Base-by-base conservation (phyloP, 2,888 invertebrate species). In the Microctonus brassicae region DNA sequence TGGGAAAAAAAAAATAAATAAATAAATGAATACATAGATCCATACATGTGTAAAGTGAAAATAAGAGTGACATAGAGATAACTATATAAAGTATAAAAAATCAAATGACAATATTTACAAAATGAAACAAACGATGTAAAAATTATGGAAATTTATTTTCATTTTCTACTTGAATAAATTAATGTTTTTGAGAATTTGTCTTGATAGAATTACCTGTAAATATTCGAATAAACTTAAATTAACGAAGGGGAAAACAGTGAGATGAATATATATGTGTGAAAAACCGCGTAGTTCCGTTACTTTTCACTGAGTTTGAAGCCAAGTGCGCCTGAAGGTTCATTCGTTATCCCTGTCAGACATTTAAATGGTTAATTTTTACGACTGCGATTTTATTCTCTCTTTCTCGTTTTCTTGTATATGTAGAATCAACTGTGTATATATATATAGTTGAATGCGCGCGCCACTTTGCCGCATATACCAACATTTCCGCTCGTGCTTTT, bases 281-380 rank as follows among this genome's bases (percentile, higher is more conserved):
- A 55, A 62, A 26, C 52, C 17, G 13, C 26, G 29, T n/a, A 66
- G 17, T 58, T 58, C 42, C 17, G 22, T 26, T 34, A 66, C 29
- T 60, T 60, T 60, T 60, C 4, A 42, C 7, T n/a, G 20, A 10
- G 34, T 24, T 73, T 68, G 75, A 69, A 74, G 77, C 76, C 79
- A 77, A 80, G 80, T 80, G 80, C 69, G 76, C 79, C 79, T 80
- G 81, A 83, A 81, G 81, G 81, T 82, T 76, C 81, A 84, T 85
- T 84, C 78, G 79, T 83, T 84, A 84, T 69, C 78, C 70, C 73
- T 29, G 26, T 36, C 39, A 11, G 79, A 83, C 80, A 78, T 81
- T 82, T 81, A 81, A 83, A 82, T 81, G 79, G 81, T 83, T 85
- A 82, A 85, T 85, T 85, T 83, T 82, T 83, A 84, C 81, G 79